Evolutionary conservation across 1,140 invertebrate genomes (phyloP), one percentile per base, ranked within the genome.

Genomic region (Bombus balteatus): DNA sequence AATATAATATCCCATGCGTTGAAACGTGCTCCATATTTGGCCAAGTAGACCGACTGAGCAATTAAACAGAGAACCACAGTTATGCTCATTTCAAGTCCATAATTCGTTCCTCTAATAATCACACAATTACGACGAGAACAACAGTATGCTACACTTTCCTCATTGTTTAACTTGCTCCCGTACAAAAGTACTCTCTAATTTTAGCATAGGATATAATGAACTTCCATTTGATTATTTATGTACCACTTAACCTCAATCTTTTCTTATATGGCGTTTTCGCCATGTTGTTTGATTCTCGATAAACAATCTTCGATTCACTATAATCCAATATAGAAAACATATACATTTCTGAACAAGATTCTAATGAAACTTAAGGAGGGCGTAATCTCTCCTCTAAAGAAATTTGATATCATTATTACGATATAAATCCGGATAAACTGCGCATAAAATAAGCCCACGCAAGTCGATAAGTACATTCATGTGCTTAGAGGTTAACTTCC

Each of bases 361-460:
- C 39, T 82, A 74, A 65, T 75, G 10, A 47, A 18, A 6, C 3
- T 28, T 34, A 37, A 82, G 22, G 28, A 37, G 32, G 32, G 57
- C 32, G 41, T 75, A 65, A 53, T 22, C 47, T 53, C 47, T 22
- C 47, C 5, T 22, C 47, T 3, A 13, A 3, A 1, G 71, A 5
- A 47, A 82, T 62, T 66, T 32, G 32, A 82, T 82, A 82, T 82
- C 3, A 75, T 82, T 59, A 41, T 47, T 76, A 83, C 43, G 73
- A 53, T 68, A 83, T 83, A 76, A 76, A 76, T 83, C 62, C 13
- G 13, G 41, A 65, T 65, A 73, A 82, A 39, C 34, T 39, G 15
- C 39, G 37, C 39, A 41, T 28, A 32, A 72, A 59, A 32, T 32
- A 66, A 66, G 6, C 59, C 32, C 71, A 82, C 53, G 15, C 32